A percentile compares a stretch with the other conserved stretches of the same genome.
phyloP scores from a whole-genome alignment of 2,113 vertebrate species.

The Tympanuchus pallidicinctus region DNA sequence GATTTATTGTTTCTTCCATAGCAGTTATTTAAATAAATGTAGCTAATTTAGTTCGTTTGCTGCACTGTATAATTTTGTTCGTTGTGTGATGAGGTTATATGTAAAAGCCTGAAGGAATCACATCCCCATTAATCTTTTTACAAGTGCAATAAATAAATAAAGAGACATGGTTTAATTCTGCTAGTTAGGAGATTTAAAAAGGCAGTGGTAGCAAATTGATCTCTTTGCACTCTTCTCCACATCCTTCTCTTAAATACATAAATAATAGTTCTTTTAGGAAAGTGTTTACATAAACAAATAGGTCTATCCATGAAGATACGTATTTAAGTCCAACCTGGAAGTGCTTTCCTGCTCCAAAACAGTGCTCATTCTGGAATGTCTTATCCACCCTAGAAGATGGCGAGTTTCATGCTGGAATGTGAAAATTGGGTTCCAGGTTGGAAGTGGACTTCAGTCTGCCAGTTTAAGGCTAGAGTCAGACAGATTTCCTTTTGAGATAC shows the following conservation, averaged over 20 bases:
- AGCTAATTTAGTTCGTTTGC: conserved; percentile 79
- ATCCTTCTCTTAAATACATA: conserved; percentile 33
- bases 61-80: conserved; percentile 79
- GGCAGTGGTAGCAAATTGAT: conserved; percentile 54
- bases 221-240: conserved; percentile 11
- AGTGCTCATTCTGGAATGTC: background rate
- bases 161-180: conserved; percentile 80
- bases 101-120: conserved; percentile 82
- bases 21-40: conserved; percentile 84
- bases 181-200: conserved; percentile 77
- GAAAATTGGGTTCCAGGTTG: background rate
- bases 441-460: accelerated
- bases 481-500: accelerated
- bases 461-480: background rate
- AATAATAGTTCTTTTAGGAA: background rate
- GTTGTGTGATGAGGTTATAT: conserved; percentile 79
- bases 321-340: background rate
- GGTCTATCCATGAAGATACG: background rate
- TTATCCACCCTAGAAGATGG: accelerated
- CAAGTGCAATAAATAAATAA: conserved; percentile 84
- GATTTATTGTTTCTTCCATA: conserved; percentile 83
- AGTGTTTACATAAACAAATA: background rate
- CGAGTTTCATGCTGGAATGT: background rate
- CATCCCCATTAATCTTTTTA: conserved; percentile 82
- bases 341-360: background rate